Percentiles rank a stretch among this genome's conserved stretches.
These are phyloP conservation scores for Luffia ferchaultella DNA, from an alignment of 2,888 invertebrate genomes.

Conservation along the genomic window DNA sequence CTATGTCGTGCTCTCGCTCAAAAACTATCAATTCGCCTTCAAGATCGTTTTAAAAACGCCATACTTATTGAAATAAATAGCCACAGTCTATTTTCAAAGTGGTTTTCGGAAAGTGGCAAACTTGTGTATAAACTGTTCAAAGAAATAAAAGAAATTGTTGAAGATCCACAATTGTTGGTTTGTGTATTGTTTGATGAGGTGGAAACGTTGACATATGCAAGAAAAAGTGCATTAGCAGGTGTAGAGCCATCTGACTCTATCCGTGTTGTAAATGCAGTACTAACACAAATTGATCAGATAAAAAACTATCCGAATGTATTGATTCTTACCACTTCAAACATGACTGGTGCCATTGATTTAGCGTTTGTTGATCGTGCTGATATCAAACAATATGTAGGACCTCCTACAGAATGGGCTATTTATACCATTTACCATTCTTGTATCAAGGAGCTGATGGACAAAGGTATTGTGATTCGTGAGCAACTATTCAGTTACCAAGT, in stretches of 20 bases:
- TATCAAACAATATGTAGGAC: conserved; percentile 88
- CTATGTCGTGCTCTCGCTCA: conserved; percentile 95
- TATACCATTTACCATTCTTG: conserved; percentile 86
- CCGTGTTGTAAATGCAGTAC: conserved; percentile 94
- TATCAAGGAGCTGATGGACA: conserved; percentile 81
- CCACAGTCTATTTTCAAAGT: conserved; percentile 97
- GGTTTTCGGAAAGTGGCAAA: conserved; percentile 99
- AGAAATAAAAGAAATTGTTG: conserved; percentile 81
- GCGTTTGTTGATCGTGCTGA: conserved; percentile 98
- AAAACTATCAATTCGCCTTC: conserved; percentile 80
- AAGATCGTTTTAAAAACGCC: conserved; percentile 70
- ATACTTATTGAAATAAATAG: conserved; percentile 95
- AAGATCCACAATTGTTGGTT: conserved; percentile 79
- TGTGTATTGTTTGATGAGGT: conserved; percentile 96
- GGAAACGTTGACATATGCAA: conserved; percentile 91
- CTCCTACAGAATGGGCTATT: conserved; percentile 81
- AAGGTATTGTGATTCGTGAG: conserved; percentile 49
- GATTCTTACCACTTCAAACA: conserved; percentile 94
- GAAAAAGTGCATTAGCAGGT: conserved; percentile 74
- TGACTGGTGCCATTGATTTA: conserved; percentile 91
- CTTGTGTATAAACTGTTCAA: conserved; percentile 92
- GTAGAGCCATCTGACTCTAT: conserved; percentile 96
- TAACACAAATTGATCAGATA: conserved; percentile 93
- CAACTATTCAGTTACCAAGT: conserved; percentile 33
- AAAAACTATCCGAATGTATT: conserved; percentile 89